phyloP scores from a whole-genome alignment of 2,888 invertebrate species.

The Petrolisthes manimaculis region DNA sequence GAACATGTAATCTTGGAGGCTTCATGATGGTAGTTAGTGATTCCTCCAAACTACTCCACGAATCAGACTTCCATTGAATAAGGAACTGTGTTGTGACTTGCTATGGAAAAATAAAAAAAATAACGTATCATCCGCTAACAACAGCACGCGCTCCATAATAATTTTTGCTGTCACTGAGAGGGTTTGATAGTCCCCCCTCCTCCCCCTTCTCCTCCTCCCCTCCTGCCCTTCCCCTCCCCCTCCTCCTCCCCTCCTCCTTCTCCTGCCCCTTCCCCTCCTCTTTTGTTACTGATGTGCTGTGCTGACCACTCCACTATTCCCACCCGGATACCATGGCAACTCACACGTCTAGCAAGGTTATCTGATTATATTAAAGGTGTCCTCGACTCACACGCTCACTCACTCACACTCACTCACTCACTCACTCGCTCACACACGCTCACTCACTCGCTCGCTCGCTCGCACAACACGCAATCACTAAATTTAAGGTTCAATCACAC shows the following conservation, averaged over 20 bases:
- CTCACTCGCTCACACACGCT: background rate
- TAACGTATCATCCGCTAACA: no score
- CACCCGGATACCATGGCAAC: background rate
- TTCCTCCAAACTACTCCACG: background rate
- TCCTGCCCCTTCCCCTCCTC: background rate
- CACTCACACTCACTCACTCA: background rate
- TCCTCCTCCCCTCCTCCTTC: background rate
- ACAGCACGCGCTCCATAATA: no score
- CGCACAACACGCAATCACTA: background rate
- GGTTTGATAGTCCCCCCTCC: background rate
- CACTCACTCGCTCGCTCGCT: background rate
- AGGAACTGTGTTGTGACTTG: no score
- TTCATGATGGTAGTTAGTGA: no score
- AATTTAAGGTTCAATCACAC: no score
- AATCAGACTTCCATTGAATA: background rate
- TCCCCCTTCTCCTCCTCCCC: background rate
- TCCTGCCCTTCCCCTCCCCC: background rate
- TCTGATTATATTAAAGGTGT: no score
- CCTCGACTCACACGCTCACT: background rate
- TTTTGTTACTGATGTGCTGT: background rate
- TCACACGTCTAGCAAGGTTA: no score
- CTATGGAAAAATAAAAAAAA: no score
- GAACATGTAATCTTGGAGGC: no score
- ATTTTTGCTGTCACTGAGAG: no score
- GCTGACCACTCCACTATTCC: background rate